Base-by-base conservation (phyloP, 2,113 vertebrate genomes). In the Xiphophorus maculatus region DNA sequence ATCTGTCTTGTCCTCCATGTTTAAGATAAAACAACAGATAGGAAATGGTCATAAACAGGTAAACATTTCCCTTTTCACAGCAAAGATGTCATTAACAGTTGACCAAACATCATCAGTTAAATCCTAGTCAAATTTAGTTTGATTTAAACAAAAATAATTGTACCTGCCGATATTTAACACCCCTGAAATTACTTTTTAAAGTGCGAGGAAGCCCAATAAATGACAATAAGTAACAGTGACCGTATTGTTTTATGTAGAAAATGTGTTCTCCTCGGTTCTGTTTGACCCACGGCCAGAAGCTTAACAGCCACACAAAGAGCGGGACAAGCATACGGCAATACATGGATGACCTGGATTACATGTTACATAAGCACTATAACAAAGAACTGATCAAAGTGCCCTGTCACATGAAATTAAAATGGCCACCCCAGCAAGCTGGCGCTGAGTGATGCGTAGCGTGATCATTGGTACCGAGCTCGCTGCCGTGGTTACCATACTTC, bases 281-380 rank as follows among this genome's bases (percentile, higher is more conserved):
- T 60, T 8, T 27, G 40, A 68, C 71, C 74, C 19, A 15, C 17
- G 32, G 1, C 28, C 63, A 0, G 1, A 65, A 22, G 62, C 28
- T 67, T 37, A 63, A 73, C 48, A 30, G 0, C 3, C 19, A 22
- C 42, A 54, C 42, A 67, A 67, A 62, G 54, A 5, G 64, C 54
- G 73, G 60, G 60, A 77, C 37, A 33, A 48, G 17, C 28, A n/a
- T 68, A 51, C 54, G 12, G 44, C 58, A 83, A 63, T 32, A 61
- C 27, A 63, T 40, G 67, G 51, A 65, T 77, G 77, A 76, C 74
- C 72, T 75, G 60, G 44, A 42, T 77, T 68, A 65, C 35, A n/a
- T 68, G 71, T 84, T 79, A 71, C 28, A 19, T 77, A 80, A 84
- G 17, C 48, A n/a, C 30, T 54, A 61, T 44, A n/a, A 64, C 83